Evolutionary conservation across 2,113 vertebrate genomes (phyloP).

Genomic region (Notothenia coriiceps): DNA sequence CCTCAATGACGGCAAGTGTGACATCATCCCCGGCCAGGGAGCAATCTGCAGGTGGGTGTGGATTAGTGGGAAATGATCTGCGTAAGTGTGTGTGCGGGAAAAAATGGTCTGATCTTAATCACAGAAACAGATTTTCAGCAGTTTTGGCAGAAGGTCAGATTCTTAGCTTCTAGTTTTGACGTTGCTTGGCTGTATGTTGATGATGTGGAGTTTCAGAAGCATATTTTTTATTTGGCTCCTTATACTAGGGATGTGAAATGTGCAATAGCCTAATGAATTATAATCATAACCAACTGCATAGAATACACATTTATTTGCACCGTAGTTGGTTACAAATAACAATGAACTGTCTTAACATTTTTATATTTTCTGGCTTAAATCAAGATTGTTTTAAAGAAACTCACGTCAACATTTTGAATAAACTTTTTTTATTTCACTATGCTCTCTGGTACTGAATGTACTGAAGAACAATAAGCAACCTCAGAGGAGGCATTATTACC

Average conservation of each 20-base stretch:
- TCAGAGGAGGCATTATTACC: not conserved
- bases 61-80: conserved; percentile 42
- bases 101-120: conserved; percentile 18
- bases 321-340: too few species aligned
- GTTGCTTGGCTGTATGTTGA: not conserved
- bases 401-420: not conserved
- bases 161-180: not conserved
- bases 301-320: not conserved
- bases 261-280: not conserved
- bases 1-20: conserved; percentile 96
- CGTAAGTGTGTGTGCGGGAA: not conserved
- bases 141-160: not conserved
- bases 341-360: not conserved
- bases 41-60: conserved; percentile 94
- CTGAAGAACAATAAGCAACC: not conserved
- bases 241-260: not conserved
- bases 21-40: conserved; percentile 94
- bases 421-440: not conserved
- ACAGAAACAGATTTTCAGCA: conserved; percentile 29
- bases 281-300: conserved; percentile 7
- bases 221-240: conserved; percentile 1
- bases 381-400: not conserved
- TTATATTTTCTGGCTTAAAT: not conserved
- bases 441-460: conserved; percentile 4
- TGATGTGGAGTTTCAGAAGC: not conserved